phyloP scores from a whole-genome alignment of 2,113 vertebrate species.

The Copsychus sechellarum region DNA sequence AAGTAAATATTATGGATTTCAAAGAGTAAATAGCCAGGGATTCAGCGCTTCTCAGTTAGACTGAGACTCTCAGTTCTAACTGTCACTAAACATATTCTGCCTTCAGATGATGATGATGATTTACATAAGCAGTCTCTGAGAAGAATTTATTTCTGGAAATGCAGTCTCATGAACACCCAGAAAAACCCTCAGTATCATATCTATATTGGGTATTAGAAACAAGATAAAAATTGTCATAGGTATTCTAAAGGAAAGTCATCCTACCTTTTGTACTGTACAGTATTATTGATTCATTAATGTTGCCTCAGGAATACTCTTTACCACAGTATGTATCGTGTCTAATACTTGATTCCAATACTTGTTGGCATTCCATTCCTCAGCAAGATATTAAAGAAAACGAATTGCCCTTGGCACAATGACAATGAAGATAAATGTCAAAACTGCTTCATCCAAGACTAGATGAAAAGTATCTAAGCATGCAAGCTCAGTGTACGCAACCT shows the following conservation, averaged over 20 bases:
- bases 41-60: neutral
- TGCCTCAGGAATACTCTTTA: neutral
- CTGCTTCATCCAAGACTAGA: neutral
- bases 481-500: neutral
- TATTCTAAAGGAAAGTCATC: neutral
- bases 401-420: neutral
- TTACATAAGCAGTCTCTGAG: neutral
- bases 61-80: neutral
- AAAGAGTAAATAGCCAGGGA: neutral
- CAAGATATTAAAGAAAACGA: neutral
- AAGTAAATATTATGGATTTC: neutral
- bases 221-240: neutral
- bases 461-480: neutral
- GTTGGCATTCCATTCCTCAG: neutral
- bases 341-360: neutral
- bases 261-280: neutral
- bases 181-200: neutral
- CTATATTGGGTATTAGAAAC: neutral
- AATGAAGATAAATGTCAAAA: conserved; percentile 18
- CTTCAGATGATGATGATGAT: neutral
- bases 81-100: neutral
- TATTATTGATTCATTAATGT: neutral
- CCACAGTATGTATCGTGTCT: neutral
- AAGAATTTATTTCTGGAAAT: neutral
- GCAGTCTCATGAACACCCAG: neutral